phyloP scores from a whole-genome alignment of 2,888 invertebrate species.

The Leucophenga montana region DNA sequence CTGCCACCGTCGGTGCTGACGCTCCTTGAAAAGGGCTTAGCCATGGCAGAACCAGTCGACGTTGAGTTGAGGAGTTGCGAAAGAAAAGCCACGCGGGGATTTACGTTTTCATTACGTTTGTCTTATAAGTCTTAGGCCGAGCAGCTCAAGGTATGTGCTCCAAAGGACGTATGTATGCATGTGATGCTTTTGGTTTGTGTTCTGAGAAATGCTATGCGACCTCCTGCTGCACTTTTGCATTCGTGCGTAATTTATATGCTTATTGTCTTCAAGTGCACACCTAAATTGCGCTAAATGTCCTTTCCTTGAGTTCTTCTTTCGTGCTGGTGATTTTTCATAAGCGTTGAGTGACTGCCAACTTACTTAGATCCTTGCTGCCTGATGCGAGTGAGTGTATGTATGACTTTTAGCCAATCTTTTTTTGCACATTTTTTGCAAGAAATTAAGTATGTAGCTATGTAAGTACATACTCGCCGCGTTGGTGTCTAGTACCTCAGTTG shows the following conservation, averaged over 20 bases:
- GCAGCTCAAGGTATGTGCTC: conserved; percentile 16
- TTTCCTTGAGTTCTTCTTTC: conserved; percentile 44
- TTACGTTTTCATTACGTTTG: conserved; percentile 64
- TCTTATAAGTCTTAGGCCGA: conserved; percentile 24
- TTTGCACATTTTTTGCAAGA: conserved; percentile 8
- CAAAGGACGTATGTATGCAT: conserved; percentile 20
- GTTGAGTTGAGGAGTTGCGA: conserved; percentile 63
- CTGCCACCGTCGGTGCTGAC: too few relatives aligned
- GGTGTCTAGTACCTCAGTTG: not conserved
- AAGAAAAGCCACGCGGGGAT: conserved; percentile 62
- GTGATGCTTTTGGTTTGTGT: conserved; percentile 17
- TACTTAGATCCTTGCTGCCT: conserved; percentile 54
- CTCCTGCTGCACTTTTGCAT: conserved; percentile 37
- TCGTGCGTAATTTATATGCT: conserved; percentile 60
- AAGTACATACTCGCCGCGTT: not conserved
- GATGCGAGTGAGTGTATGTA: too few relatives aligned
- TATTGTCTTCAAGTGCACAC: conserved; percentile 49
- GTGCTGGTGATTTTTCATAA: conserved; percentile 58
- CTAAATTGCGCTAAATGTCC: conserved; percentile 24
- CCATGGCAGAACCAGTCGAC: conserved; percentile 23
- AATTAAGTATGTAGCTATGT: conserved; percentile 12
- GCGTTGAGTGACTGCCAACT: conserved; percentile 42
- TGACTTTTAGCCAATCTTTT: not conserved
- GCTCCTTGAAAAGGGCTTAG: not conserved
- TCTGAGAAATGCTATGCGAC: not conserved